Evolutionary conservation across 1,140 invertebrate species (phyloP), one percentile per base, ranked within the genome.

Genomic region (Pygmarrhopalites habei): DNA sequence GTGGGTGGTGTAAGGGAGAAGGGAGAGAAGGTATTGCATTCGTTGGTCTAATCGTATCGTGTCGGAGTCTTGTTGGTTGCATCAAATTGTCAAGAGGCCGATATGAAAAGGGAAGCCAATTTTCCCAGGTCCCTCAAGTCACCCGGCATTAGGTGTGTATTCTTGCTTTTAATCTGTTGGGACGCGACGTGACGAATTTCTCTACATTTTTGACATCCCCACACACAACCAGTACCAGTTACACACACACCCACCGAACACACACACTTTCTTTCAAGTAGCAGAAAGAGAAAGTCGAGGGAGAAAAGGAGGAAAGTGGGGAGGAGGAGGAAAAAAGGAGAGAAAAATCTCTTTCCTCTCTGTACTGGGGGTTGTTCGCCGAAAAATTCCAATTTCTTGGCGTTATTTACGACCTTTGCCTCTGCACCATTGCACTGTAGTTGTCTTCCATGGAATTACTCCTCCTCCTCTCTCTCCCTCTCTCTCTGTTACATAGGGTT

Each of bases 361-460:
- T 59, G 17, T 47, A 10, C 17, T 60, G n/a, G 23, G 28, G 23
- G 17, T 59, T 44, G 25, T 19, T 35, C 23, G 5, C 15, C 2
- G 44, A 64, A 60, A 64, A 60, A 58, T 64, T 51, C 56, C 62
- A 64, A 60, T 64, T 64, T 64, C 62, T 25, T 52, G 15, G 52
- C 25, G 62, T 64, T 64, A 59, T 64, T 64, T 64, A 58, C 62
- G 62, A 64, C 62, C 57, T 59, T 29, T 53, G 56, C 23, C 57
- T 58, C 26, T 46, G 39, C 35, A 59, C 15, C 43, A 25, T 59
- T 59, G 39, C 57, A 39, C 44, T 12, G 25, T 26, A 29, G 21
- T 26, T 49, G 46, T 49, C 46, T 49, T 49, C 46, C 23, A 49
- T 10, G 19, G 46, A 49, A 49, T 49, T 49, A 49, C 19, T 49